Conservation (phyloP, 35 echinoderm and acorn worm species). For the Chiridota heheva region DNA sequence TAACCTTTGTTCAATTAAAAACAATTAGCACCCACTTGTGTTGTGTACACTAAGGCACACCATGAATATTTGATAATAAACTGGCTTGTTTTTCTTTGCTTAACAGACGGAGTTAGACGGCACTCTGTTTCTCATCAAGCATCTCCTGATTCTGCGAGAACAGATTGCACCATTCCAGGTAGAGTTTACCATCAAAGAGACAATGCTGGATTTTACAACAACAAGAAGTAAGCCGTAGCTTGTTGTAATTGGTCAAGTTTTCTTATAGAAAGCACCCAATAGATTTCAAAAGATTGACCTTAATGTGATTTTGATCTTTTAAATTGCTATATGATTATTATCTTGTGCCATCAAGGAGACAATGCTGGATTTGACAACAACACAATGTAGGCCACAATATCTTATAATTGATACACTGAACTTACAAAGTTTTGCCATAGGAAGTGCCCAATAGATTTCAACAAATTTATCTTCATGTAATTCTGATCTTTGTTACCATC, state of each 20-base stretch:
- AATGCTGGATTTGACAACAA: constrained; percentile 79
- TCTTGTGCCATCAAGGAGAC: constrained; percentile 97
- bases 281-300: not conserved
- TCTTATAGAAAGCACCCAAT: not conserved
- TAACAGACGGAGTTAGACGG: constrained; percentile 74
- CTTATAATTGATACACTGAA: no score
- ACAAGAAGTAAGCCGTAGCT: constrained; percentile 67
- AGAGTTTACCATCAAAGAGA: constrained; percentile 97
- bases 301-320: not conserved
- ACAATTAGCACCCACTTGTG: no score
- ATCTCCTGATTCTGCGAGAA: constrained; percentile 88
- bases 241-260: no score
- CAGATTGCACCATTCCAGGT: constrained; percentile 99
- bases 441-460: no score
- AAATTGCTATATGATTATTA: not conserved
- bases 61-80: no score
- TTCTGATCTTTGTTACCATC: no score
- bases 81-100: constrained; percentile 38
- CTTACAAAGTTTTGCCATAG: no score
- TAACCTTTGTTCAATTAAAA: no score
- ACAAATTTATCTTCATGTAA: no score
- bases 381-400: constrained; percentile 91
- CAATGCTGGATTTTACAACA: constrained; percentile 77
- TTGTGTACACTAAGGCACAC: no score
- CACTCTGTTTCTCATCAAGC: constrained; percentile 85